Evolutionary conservation across 2,888 invertebrate species (phyloP).

Genomic region (Gisinianus flammeolus): DNA sequence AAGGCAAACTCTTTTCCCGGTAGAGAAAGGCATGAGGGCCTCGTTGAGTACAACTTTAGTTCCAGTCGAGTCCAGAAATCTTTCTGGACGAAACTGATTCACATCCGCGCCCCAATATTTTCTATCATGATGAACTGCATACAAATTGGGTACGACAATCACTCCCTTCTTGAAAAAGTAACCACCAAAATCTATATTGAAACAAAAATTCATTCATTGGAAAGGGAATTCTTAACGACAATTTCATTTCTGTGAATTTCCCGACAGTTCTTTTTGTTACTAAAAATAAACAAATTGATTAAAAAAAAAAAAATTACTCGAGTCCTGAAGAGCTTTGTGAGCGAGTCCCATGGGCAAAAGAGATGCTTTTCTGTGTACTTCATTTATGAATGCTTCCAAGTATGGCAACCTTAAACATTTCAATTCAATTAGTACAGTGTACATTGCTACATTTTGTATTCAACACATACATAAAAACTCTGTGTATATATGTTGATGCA

Average conservation of each 20-base stretch:
- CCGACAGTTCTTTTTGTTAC: no score
- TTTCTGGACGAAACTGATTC: conserved; percentile 5
- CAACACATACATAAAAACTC: no score
- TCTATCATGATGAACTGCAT: conserved; percentile 21
- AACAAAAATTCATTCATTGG: neutral
- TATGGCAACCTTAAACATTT: conserved; percentile 17
- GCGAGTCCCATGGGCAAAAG: conserved; percentile 4
- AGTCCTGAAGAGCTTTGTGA: conserved; percentile 8
- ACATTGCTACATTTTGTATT: no score
- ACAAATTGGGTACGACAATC: conserved; percentile 6
- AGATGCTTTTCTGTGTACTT: conserved; percentile 15
- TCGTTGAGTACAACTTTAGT: conserved; percentile 9
- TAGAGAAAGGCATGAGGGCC: conserved; percentile 25
- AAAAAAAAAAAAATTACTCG: conserved; percentile 1
- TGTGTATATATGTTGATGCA: no score
- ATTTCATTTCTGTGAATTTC: no score
- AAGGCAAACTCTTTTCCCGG: conserved; percentile 1
- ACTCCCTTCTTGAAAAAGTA: neutral
- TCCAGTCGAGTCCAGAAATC: conserved; percentile 15
- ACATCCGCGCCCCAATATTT: conserved; percentile 1
- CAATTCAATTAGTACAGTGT: neutral
- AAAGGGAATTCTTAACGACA: no score
- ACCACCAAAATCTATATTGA: conserved; percentile 15
- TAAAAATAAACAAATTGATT: neutral
- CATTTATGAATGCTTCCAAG: conserved; percentile 27